Conservation (phyloP, 1,140 invertebrate genomes). For the Trinorchestia longiramus region DNA sequence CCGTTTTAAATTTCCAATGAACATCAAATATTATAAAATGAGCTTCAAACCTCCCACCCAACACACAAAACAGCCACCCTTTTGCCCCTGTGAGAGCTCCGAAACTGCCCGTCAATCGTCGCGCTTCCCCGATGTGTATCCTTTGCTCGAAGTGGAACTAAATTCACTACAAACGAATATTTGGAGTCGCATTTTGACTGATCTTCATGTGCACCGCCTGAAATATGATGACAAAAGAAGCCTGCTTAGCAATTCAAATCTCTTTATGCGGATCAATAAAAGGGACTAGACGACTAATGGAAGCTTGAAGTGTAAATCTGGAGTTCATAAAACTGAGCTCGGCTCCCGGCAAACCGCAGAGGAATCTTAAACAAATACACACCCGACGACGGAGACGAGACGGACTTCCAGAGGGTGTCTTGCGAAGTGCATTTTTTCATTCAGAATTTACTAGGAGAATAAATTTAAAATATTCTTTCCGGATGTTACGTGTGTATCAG, state of each 20-base stretch:
- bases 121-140: neutral
- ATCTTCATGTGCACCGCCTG: slow-evolving; percentile 29
- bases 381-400: neutral
- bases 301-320: slow-evolving; percentile 54
- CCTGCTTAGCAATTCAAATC: slow-evolving; percentile 54
- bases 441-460: neutral
- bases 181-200: slow-evolving; percentile 26
- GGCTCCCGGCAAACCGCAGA: neutral
- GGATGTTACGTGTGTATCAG: neutral
- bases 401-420: neutral
- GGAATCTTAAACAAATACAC: slow-evolving; percentile 45
- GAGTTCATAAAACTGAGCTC: slow-evolving; percentile 49
- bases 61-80: neutral
- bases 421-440: neutral
- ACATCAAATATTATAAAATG: neutral
- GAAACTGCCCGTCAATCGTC: neutral
- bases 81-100: neutral
- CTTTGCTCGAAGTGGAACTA: neutral
- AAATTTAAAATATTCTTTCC: neutral
- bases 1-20: neutral
- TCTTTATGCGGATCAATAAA: slow-evolving; percentile 49
- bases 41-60: neutral
- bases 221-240: slow-evolving; percentile 51
- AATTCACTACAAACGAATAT: slow-evolving; percentile 27
- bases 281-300: slow-evolving; percentile 51